Percentiles rank a stretch among this genome's conserved stretches.
Evolutionary conservation across 2,113 vertebrate species (phyloP).

Genomic region (Plecotus auritus): DNA sequence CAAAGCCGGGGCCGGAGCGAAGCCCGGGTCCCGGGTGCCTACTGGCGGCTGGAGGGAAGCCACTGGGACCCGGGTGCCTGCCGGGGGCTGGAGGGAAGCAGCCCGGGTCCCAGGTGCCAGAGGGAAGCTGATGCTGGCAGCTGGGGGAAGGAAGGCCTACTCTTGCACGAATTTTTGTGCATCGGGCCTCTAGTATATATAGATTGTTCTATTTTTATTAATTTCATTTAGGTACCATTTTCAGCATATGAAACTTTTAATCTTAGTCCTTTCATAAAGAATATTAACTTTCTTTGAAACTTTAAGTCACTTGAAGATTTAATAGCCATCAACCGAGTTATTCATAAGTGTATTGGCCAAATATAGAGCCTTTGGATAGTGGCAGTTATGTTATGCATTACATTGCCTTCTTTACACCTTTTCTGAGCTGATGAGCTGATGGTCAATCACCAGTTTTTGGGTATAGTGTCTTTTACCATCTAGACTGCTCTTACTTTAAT

Average conservation of each 20-base stretch:
- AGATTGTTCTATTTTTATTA: neutral
- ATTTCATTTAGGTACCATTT: neutral
- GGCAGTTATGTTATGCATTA: neutral
- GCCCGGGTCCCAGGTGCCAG: too few relatives aligned
- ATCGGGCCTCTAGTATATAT: too few relatives aligned
- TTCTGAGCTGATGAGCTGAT: neutral
- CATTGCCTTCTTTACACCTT: neutral
- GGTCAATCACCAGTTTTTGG: neutral
- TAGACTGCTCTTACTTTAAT: neutral
- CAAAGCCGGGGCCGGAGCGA: too few relatives aligned
- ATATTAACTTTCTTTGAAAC: neutral
- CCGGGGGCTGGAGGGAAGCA: too few relatives aligned
- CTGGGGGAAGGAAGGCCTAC: too few relatives aligned
- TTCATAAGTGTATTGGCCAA: neutral
- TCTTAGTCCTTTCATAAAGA: neutral
- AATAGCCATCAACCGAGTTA: neutral
- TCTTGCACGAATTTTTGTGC: too few relatives aligned
- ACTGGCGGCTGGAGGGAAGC: too few relatives aligned
- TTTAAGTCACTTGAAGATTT: conserved; percentile 19
- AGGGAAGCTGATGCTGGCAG: too few relatives aligned
- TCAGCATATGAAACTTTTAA: neutral
- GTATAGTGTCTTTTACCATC: neutral
- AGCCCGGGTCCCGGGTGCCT: too few relatives aligned
- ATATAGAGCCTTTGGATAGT: neutral
- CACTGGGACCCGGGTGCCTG: too few relatives aligned